phyloP scores from a whole-genome alignment of 2,113 vertebrate species.

The Gadus macrocephalus region DNA sequence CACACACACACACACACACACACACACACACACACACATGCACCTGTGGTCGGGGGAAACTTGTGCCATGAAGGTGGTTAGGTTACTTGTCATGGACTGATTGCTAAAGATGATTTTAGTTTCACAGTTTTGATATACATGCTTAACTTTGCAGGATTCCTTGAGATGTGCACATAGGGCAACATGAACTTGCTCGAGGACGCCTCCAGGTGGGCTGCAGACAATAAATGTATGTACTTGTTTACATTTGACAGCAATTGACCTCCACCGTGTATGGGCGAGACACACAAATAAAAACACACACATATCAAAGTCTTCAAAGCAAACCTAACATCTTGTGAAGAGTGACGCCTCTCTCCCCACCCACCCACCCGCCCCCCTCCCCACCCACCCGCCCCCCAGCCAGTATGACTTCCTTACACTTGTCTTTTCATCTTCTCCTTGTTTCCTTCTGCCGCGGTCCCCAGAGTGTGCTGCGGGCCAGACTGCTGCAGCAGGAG shows the following conservation, averaged over 20 bases:
- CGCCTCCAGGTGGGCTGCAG: too few species aligned
- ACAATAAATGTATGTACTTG: too few species aligned
- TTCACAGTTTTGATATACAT: too few species aligned
- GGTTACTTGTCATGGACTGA: too few species aligned
- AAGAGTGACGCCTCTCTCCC: slow-evolving; percentile 50
- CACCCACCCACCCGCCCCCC: neutral
- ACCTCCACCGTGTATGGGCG: slow-evolving; percentile 51
- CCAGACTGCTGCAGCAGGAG: slow-evolving; percentile 77
- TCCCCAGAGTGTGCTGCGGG: slow-evolving; percentile 73
- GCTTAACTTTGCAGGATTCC: too few species aligned
- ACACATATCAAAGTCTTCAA: slow-evolving; percentile 58
- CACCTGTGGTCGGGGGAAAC: too few species aligned
- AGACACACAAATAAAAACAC: slow-evolving; percentile 40
- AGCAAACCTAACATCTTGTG: slow-evolving; percentile 65
- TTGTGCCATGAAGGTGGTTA: too few species aligned
- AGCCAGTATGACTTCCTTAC: slow-evolving; percentile 65
- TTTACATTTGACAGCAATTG: slow-evolving; percentile 44
- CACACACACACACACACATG: too few species aligned
- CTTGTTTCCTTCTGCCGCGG: slow-evolving; percentile 66
- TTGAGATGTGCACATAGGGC: too few species aligned
- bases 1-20: slow-evolving; percentile 4
- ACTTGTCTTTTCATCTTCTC: slow-evolving; percentile 80
- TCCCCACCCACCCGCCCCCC: too few species aligned
- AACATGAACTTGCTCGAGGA: too few species aligned
- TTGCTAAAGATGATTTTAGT: too few species aligned